Base-by-base conservation (phyloP, 2,113 vertebrate species). In the Pelvicachromis taeniatus region DNA sequence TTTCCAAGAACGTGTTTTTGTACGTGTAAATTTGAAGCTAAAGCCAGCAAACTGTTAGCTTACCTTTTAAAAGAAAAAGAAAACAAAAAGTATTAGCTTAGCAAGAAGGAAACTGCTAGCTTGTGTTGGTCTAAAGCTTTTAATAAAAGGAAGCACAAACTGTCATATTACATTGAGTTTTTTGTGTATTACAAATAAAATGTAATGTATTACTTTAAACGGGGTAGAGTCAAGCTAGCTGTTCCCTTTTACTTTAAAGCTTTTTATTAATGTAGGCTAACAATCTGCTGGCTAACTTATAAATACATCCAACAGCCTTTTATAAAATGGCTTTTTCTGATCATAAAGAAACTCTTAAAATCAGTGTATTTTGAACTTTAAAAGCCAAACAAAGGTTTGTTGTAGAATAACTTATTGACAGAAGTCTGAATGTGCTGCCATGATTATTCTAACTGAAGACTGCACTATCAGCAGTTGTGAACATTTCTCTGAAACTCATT, bases 391-490 rank as follows among this genome's bases (percentile, higher is more conserved):
- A 26, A 7, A 73, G 40, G 35, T 45, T 80, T 50, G 63, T 77
- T 65, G 48, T 89, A 83, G 63, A 83, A 82, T 83, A 92, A 88
- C 38, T 84, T 89, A 91, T 87, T 88, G 77, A 87, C 54, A 85
- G 65, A 90, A 42, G 42, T 63, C 29, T 68, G 50, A 80, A 56
- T 50, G 23, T 29, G 68, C 54, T 84, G 35, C 54, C 80, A 82
- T 73, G 55, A 86, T 80, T 70, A 78, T 86, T 79, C 38, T 31
- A 38, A 86, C 31, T 65, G 70, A 77, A 87, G 40, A 90, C 78
- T 86, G 55, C 48, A 89, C 73, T 84, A 87, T 35, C 17, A 78
- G 17, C 83, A 21, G 54, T 59, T 82, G 4, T 59, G 35, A 65
- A 81, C 6, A 26, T 81, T 80, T 61, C 11, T 21, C 21, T 73